These are phyloP conservation scores for Drosophila bipectinata DNA, from an alignment of 1,140 invertebrate species.

Conservation along the genomic window DNA sequence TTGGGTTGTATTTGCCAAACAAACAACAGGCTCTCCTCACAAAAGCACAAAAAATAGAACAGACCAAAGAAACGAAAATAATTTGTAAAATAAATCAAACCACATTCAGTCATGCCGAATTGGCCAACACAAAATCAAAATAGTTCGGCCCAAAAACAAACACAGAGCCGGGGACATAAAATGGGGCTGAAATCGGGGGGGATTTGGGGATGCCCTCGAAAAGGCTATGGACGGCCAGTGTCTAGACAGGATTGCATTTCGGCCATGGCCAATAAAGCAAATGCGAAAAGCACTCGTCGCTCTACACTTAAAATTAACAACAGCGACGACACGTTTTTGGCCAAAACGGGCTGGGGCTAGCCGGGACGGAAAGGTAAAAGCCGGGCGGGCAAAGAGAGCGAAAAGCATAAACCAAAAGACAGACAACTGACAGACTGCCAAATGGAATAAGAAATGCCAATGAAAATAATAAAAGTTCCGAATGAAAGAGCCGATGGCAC, in stretches of 20 bases:
- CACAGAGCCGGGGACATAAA: slow-evolving; percentile 24
- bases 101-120: slow-evolving; percentile 41
- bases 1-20: slow-evolving; percentile 53
- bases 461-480: slow-evolving; percentile 34
- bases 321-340: slow-evolving; percentile 67
- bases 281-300: slow-evolving; percentile 61
- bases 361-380: slow-evolving; percentile 23
- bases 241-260: slow-evolving; percentile 62
- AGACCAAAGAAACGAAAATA: slow-evolving; percentile 18
- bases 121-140: slow-evolving; percentile 51
- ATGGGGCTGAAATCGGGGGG: slow-evolving; percentile 10
- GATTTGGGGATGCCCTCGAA: slow-evolving; percentile 5
- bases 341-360: slow-evolving; percentile 30
- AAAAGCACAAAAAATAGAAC: neutral
- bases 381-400: slow-evolving; percentile 22
- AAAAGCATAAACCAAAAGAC: slow-evolving; percentile 45
- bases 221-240: slow-evolving; percentile 27
- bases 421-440: slow-evolving; percentile 47
- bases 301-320: slow-evolving; percentile 75
- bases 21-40: slow-evolving; percentile 10
- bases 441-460: slow-evolving; percentile 53
- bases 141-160: slow-evolving; percentile 49
- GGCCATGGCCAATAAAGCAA: slow-evolving; percentile 77
- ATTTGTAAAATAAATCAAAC: slow-evolving; percentile 40
- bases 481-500: slow-evolving; percentile 24